Base-by-base conservation (phyloP, 2,113 vertebrate genomes). In the Amazona vittata region DNA sequence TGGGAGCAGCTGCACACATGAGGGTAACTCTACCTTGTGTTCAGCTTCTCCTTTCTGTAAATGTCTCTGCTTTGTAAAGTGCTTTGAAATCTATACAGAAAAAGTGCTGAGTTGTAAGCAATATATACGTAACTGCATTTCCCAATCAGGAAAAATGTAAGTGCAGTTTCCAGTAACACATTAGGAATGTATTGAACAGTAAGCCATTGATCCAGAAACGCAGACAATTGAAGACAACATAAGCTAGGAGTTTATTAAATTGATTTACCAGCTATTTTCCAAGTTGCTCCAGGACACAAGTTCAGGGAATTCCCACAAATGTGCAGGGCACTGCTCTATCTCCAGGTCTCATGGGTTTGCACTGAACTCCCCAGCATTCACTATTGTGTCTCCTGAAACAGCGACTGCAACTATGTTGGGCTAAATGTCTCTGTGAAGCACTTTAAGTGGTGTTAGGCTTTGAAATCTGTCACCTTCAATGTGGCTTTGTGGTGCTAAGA, bases 251-350 rank as follows among this genome's bases (percentile, higher is more conserved):
- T 83, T 94, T 70, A 67, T 91, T 62, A 89, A 89, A 74, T 28
- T 74, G 80, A 74, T 67, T 31, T 63, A 81, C 37, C 46, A 91
- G 53, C 44, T 89, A 9, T 86, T 93, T 96, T 74, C 49, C 81
- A 80, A 74, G 28, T 70, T 77, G 20, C 60, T 74, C 24, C 9
- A 33, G 71, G n/a, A 59, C 37, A 31, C 39, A 26, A 69, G 29
- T 60, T 77, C 57, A 64, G 29, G 10, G 22, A 83, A n/a, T 39
- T 86, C 63, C 41, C 28, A n/a, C 7, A 26, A 44, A 26, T 8
- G 14, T 2, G 11, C 52, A 60, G 31, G 31, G 7, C 25, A 15
- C 3, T 11, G 41, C 26, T 69, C 22, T 41, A 9, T 13, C 39
- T 77, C 71, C 53, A 65, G 3, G 7, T 26, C 70, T 67, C 68